Conservation (phyloP, 2,797 vertebrate genomes). For the Thunnus albacares region DNA sequence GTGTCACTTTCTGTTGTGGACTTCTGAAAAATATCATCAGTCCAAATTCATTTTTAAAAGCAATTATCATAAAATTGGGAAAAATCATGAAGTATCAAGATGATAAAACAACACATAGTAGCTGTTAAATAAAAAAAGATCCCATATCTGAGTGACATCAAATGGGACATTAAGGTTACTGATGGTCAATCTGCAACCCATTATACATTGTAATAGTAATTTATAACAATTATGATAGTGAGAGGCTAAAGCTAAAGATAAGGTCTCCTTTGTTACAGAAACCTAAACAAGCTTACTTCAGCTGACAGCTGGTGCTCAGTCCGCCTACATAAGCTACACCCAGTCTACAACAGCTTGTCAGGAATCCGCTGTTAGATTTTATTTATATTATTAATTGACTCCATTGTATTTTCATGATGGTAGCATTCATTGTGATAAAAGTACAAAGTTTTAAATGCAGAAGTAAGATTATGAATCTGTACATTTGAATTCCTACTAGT, state of each 20-base stretch:
- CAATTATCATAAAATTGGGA: no score
- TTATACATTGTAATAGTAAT: neutral
- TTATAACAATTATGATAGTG: neutral
- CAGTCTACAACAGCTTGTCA: no score
- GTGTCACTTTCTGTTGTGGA: no score
- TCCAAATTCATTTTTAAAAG: no score
- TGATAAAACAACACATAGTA: no score
- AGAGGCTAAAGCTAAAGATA: neutral
- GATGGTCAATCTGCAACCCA: neutral
- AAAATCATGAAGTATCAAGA: no score
- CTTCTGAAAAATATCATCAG: no score
- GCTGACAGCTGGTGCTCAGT: neutral
- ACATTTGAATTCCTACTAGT: neutral
- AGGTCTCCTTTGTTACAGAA: neutral
- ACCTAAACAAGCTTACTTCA: neutral
- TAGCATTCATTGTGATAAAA: neutral
- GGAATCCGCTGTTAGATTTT: neutral
- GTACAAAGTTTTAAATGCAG: neutral
- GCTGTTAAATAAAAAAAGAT: no score
- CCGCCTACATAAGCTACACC: neutral
- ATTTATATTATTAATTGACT: no score
- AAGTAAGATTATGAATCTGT: neutral
- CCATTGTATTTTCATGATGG: neutral
- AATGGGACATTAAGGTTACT: no score
- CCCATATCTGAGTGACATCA: no score